Base-by-base conservation (phyloP, 2,797 vertebrate genomes). In the Spinus olivaceus region DNA sequence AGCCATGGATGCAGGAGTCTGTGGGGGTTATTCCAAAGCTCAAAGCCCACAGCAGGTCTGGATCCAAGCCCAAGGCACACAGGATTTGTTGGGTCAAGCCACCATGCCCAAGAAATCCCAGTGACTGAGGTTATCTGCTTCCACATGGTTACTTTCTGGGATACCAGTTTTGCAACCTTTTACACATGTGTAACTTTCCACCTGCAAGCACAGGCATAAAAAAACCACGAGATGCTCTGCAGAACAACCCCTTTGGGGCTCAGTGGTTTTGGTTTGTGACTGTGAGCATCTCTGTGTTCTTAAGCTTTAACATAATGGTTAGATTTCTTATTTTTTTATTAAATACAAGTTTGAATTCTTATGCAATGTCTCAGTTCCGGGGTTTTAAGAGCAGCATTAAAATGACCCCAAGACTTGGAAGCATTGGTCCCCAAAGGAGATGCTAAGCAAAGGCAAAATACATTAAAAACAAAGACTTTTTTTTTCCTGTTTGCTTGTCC, bases 161-260 rank as follows among this genome's bases (percentile, higher is more conserved):
- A 60, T 73, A 41, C 30, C 37, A 50, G 14, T 50, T 76, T 18
- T 79, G 63, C 73, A 91, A 37, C 25, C 56, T 6, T 44, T 82
- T 57, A 73, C 60, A 79, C 60, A 18, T 4, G 11, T 41, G 85
- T 73, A 88, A 86, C 80, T 85, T 88, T n/a, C 82, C 80, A 94
- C 83, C 94, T 88, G 64, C 87, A 70, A 73, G 63, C 3, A 1
- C 87, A 57, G 67, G 64, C 85, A 69, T 94, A 92, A 90, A 94
- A 94, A 92, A 92, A 50, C 4, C 81, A 82, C 28, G 77, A 92
- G 82, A 47, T 60, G 64, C 57, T 88, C 81, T 92, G 64, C 70
- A 86, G 60, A 88, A 92, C 3, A n/a, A 50, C 44, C 77, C 82
- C 82, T 86, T 3, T 46, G 87, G 89, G 92, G 64, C 49, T 94